These are phyloP conservation scores for Melinaea menophilus DNA, from an alignment of 2,888 invertebrate genomes.

Conservation along the genomic window DNA sequence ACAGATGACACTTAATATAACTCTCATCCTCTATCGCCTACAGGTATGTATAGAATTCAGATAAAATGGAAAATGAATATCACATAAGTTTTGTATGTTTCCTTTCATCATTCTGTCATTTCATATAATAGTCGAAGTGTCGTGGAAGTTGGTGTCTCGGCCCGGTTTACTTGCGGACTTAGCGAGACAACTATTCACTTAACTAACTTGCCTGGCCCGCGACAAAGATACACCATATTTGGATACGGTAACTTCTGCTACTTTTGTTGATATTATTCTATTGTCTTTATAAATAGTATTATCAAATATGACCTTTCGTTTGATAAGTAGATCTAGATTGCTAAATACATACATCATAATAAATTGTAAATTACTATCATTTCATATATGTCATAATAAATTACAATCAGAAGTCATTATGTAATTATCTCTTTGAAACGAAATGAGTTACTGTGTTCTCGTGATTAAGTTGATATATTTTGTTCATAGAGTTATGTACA, in stretches of 20 bases:
- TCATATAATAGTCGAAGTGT: constrained; percentile 18
- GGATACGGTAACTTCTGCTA: constrained; percentile 8
- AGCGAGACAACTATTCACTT: constrained; percentile 50
- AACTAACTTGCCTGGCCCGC: constrained; percentile 20
- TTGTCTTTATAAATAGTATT: background rate
- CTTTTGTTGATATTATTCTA: background rate
- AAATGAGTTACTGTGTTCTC: no score
- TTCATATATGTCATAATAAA: no score
- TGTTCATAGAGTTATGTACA: background rate
- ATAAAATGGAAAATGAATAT: constrained; percentile 1
- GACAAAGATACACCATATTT: constrained; percentile 7
- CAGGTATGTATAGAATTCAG: background rate
- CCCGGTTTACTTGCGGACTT: constrained; percentile 49
- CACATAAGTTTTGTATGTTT: constrained; percentile 9
- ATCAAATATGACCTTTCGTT: no score
- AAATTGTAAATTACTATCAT: no score
- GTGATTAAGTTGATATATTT: background rate
- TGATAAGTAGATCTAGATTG: no score
- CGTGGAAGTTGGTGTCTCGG: constrained; percentile 31
- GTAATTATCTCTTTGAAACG: no score
- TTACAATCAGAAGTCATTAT: no score
- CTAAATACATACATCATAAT: no score
- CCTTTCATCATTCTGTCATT: constrained; percentile 12
- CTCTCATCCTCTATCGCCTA: background rate
- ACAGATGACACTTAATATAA: no score